Conservation (phyloP, 2,888 invertebrate species). For the Patella pellucida region DNA sequence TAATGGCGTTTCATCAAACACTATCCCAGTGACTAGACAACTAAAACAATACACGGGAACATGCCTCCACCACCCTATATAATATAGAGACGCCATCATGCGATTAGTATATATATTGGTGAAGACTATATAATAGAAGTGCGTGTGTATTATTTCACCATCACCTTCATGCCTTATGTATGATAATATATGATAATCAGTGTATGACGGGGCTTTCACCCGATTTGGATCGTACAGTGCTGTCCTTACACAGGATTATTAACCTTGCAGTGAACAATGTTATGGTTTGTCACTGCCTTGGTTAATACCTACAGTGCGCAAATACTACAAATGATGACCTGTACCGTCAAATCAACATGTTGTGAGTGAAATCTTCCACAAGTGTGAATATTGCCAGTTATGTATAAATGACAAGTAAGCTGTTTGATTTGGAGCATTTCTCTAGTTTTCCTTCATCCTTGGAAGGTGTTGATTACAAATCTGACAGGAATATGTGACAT, state of each 20-base stretch:
- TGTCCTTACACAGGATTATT: neutral
- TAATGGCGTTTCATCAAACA: too few species aligned
- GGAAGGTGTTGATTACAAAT: too few species aligned
- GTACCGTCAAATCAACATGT: neutral
- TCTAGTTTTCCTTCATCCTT: too few species aligned
- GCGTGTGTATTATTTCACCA: neutral
- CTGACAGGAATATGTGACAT: too few species aligned
- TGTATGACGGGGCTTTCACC: neutral
- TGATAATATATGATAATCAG: constrained; percentile 5
- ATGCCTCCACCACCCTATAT: too few species aligned
- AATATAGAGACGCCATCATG: too few species aligned
- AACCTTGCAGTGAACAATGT: neutral
- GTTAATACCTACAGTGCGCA: too few species aligned
- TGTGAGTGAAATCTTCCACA: constrained; percentile 9
- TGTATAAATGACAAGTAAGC: neutral
- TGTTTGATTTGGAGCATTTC: neutral
- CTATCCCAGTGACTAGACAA: too few species aligned
- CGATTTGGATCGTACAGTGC: neutral
- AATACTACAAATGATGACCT: too few species aligned
- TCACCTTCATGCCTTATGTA: constrained; percentile 12
- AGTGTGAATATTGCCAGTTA: neutral
- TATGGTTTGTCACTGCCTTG: neutral
- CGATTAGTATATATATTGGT: neutral
- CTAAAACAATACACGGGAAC: too few species aligned
- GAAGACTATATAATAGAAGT: constrained; percentile 1